Conservation (phyloP, 2,113 vertebrate genomes). For the Mesembrinibis cayennensis region DNA sequence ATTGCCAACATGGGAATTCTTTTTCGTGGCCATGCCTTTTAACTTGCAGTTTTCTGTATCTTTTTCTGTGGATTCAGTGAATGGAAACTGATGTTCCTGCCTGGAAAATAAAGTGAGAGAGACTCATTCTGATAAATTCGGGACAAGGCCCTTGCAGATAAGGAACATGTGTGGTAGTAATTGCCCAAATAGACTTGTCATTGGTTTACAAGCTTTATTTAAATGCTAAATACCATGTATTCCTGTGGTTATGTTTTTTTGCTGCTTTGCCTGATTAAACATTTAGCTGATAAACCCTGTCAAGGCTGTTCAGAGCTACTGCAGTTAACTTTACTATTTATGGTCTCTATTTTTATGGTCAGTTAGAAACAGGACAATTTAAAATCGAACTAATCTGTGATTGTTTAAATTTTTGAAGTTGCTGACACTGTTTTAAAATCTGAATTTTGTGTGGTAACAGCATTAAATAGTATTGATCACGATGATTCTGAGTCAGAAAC, state of each 20-base stretch:
- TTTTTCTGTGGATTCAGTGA: background rate
- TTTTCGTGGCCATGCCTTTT: background rate
- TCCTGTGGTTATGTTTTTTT: constrained; percentile 34
- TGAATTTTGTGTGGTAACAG: background rate
- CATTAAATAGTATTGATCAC: background rate
- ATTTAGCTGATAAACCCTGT: constrained; percentile 47
- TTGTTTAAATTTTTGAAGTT: background rate
- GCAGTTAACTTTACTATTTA: constrained; percentile 6
- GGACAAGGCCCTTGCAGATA: constrained; percentile 43
- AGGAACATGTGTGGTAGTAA: constrained; percentile 9
- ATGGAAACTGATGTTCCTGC: background rate
- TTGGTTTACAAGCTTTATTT: constrained; percentile 46
- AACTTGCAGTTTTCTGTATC: background rate
- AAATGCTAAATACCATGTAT: constrained; percentile 34
- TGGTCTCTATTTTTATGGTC: background rate
- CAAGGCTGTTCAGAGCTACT: constrained; percentile 12
- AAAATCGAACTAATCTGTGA: background rate
- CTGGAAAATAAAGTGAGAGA: constrained; percentile 3
- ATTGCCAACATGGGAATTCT: background rate
- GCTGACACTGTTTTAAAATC: background rate
- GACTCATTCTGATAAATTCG: background rate
- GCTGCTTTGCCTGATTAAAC: constrained; percentile 55
- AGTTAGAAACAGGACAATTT: background rate
- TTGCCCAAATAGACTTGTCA: constrained; percentile 40
- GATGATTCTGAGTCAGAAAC: background rate